Evolutionary conservation across 2,797 vertebrate genomes (phyloP).

Genomic region (Trematomus bernacchii): DNA sequence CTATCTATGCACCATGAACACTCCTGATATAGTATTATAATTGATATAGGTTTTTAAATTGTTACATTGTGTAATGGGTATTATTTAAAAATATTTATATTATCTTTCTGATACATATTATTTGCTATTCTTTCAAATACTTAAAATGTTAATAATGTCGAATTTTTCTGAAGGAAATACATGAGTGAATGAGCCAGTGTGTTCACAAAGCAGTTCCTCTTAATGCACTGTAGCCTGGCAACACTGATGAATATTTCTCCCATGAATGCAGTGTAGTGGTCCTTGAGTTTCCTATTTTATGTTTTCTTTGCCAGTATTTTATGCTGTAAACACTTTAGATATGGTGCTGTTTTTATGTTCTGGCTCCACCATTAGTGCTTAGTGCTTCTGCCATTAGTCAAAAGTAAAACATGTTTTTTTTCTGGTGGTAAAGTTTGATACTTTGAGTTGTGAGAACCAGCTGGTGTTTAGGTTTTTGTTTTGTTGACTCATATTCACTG

Average conservation of each 20-base stretch:
- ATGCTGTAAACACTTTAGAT: background rate
- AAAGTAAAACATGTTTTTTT: background rate
- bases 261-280: constrained; percentile 13
- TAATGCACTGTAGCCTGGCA: constrained; percentile 53
- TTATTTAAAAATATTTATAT: too few relatives aligned
- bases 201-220: constrained; percentile 11
- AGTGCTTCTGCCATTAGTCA: background rate
- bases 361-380: background rate
- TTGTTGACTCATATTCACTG: background rate
- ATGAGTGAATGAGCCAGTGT: background rate
- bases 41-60: too few relatives aligned
- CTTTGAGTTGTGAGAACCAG: background rate
- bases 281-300: background rate
- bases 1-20: too few relatives aligned
- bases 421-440: background rate
- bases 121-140: too few relatives aligned
- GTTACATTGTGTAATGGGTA: too few relatives aligned
- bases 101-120: too few relatives aligned
- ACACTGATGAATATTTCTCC: constrained; percentile 32
- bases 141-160: too few relatives aligned
- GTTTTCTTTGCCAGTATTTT: background rate
- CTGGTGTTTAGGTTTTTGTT: background rate
- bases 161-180: too few relatives aligned
- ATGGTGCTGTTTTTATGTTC: background rate
- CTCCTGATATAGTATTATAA: too few relatives aligned